These are phyloP conservation scores for Pomacea canaliculata DNA, from an alignment of 2,888 invertebrate genomes.

Conservation along the genomic window DNA sequence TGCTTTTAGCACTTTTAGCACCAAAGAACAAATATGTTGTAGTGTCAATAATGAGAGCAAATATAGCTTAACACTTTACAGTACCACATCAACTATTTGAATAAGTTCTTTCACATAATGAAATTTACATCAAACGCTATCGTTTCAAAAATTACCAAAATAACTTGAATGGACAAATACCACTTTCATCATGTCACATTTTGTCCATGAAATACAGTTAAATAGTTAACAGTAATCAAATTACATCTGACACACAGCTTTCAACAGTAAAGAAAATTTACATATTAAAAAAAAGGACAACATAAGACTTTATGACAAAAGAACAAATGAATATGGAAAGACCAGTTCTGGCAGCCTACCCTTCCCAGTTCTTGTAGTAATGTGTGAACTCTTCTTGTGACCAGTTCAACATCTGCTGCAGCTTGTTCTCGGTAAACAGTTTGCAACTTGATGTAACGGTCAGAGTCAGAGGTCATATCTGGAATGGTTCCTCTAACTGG, in stretches of 20 bases:
- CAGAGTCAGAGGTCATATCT: slow-evolving; percentile 96
- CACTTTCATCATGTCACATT: no score
- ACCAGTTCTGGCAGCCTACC: slow-evolving; percentile 47
- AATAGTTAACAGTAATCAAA: no score
- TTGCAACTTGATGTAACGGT: slow-evolving; percentile 89
- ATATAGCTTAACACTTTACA: no score
- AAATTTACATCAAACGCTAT: no score
- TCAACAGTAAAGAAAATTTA: background rate
- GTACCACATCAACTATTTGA: no score
- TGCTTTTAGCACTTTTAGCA: no score
- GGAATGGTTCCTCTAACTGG: slow-evolving; percentile 91
- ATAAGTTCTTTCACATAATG: no score
- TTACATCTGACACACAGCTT: background rate
- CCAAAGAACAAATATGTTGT: no score
- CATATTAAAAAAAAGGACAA: background rate
- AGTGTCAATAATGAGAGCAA: no score
- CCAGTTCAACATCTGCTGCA: slow-evolving; percentile 82
- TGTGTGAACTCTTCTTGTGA: slow-evolving; percentile 85
- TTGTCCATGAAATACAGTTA: no score
- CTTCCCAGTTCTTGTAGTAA: slow-evolving; percentile 82
- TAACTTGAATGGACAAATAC: no score
- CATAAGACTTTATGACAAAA: background rate
- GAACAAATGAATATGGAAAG: background rate
- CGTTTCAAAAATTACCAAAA: no score
- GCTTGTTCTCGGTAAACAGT: slow-evolving; percentile 88